Evolutionary conservation across 64 coral and sea anemone species (phyloP).

Genomic region (Cladopsammia gracilis): DNA sequence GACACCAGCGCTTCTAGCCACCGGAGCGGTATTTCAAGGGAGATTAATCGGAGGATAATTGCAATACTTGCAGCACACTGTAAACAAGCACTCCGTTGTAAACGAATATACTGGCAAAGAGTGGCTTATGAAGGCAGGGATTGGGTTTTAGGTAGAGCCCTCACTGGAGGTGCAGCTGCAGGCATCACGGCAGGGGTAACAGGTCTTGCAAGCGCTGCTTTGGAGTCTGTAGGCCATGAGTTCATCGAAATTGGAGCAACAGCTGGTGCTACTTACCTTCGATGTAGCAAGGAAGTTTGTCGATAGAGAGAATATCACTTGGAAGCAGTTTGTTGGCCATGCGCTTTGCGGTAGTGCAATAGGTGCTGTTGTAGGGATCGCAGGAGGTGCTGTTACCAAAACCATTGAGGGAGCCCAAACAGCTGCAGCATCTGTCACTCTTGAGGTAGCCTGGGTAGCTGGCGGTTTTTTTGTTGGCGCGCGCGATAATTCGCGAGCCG

Average conservation of each 20-base stretch:
- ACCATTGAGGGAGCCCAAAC: not conserved
- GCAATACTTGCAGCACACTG: not conserved
- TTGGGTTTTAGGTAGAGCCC: constrained; percentile 53
- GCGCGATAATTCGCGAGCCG: no score
- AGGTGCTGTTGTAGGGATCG: constrained; percentile 31
- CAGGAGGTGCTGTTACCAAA: constrained; percentile 56
- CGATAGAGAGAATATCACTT: constrained; percentile 38
- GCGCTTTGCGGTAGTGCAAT: constrained; percentile 15
- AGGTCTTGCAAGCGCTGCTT: constrained; percentile 48
- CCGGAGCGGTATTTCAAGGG: constrained; percentile 12
- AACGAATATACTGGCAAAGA: constrained; percentile 12
- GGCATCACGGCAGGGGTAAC: constrained; percentile 54
- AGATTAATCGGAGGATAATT: constrained; percentile 39
- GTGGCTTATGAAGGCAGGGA: not conserved
- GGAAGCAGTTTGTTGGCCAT: not conserved
- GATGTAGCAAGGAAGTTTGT: constrained; percentile 46
- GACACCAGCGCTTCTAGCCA: constrained; percentile 10
- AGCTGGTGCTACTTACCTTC: constrained; percentile 47
- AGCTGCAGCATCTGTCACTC: constrained; percentile 39
- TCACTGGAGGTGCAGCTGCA: constrained; percentile 35
- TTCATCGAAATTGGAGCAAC: constrained; percentile 23
- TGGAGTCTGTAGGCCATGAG: constrained; percentile 29
- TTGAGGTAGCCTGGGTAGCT: no score
- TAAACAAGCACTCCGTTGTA: constrained; percentile 28
- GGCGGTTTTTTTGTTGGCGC: no score